These are phyloP conservation scores for Aldrovandia affinis DNA, from an alignment of 2,797 vertebrate species.

Conservation along the genomic window DNA sequence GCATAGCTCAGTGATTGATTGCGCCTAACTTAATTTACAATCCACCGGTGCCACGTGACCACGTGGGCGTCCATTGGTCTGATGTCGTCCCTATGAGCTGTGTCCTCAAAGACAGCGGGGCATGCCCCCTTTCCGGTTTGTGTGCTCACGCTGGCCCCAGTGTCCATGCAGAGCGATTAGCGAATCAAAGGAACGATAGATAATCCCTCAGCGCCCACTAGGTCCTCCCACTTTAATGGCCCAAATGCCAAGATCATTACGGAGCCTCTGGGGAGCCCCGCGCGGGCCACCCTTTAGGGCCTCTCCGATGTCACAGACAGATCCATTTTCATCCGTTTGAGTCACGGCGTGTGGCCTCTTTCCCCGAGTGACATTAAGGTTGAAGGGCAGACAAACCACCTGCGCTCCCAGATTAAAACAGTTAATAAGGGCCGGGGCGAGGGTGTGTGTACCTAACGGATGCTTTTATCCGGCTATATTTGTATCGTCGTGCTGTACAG, in stretches of 20 bases:
- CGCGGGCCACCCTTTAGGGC: not conserved
- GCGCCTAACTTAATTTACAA: not conserved
- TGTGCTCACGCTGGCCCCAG: not conserved
- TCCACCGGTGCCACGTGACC: not conserved
- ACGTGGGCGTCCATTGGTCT: not conserved
- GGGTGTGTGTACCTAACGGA: not conserved
- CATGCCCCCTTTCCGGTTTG: not conserved
- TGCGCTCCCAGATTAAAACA: not conserved
- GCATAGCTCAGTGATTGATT: not conserved
- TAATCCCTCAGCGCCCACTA: constrained; percentile 7
- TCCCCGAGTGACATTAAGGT: constrained; percentile 7
- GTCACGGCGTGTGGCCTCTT: not conserved
- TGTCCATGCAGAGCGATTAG: constrained; percentile 5
- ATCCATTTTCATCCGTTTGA: constrained; percentile 13
- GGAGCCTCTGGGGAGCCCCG: constrained; percentile 11
- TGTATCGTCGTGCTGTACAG: not conserved
- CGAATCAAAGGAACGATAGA: constrained; percentile 10
- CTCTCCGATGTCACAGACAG: constrained; percentile 4
- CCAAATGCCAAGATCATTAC: constrained; percentile 33
- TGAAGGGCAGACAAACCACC: not conserved
- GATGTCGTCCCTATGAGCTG: not conserved
- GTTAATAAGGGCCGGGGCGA: not conserved
- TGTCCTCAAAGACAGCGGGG: no score
- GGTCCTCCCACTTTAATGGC: constrained; percentile 24
- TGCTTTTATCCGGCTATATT: not conserved